Base-by-base conservation (phyloP, 2,113 vertebrate genomes). In the Tragulus kanchil region DNA sequence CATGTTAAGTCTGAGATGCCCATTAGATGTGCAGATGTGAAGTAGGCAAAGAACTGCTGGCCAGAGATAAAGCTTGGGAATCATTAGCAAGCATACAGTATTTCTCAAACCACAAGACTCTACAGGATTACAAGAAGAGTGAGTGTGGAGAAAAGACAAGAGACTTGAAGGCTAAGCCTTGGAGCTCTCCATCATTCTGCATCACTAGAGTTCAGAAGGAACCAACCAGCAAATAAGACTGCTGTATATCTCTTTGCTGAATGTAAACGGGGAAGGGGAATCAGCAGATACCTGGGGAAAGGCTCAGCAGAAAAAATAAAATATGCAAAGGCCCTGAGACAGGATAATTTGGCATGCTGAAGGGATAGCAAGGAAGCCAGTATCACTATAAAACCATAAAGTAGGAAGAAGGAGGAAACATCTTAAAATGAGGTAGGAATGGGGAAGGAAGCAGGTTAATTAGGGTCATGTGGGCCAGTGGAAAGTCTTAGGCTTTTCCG, bases 341-440 rank as follows among this genome's bases (percentile, higher is more conserved):
- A 96, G 52, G 48, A 86, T 21, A 83, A 11, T 78, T 54, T 77
- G 77, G 42, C 50, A 95, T 56, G 73, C 0, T 42, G 23, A 83
- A 79, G 42, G 42, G 54, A 78, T 0, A 90, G 48, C 52, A 93
- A 84, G 81, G 79, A 85, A 50, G 77, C 61, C 48, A 61, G 31
- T 26, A 58, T 52, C 31, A 52, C 73, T 93, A 3, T 23, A 84
- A 95, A 94, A 96, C 65, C 89, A 42, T 64, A 95, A 95, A 58
- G 23, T 79, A 12, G 45, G 50, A 5, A 91, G 6, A 54, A 8
- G 83, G 64, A 95, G 52, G 75, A 94, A 83, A 95, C 31, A 45
- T 25, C 65, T 58, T 19, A 36, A 77, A 50, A 79, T 65, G 28
- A 75, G 17, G 75, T 54, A 26, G 19, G 15, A 25, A 2, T n/a